Conservation (phyloP, 2,113 vertebrate species). For the Misgurnus anguillicaudatus region DNA sequence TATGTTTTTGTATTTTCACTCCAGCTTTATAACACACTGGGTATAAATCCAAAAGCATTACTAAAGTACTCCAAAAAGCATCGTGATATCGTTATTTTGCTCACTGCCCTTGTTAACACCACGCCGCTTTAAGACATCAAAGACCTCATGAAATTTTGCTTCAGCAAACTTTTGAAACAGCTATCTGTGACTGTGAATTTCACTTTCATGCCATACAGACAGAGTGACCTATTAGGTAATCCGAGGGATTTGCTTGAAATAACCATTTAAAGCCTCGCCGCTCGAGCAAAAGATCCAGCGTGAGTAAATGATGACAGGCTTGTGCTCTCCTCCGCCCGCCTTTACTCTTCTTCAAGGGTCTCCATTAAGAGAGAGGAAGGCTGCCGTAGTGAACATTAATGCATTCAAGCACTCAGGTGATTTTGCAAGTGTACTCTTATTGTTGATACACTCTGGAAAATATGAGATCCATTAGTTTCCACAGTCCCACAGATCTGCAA, state of each 20-base stretch:
- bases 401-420: not conserved
- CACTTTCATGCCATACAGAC: constrained; percentile 60
- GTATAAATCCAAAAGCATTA: not conserved
- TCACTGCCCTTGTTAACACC: constrained; percentile 12
- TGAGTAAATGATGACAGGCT: constrained; percentile 67
- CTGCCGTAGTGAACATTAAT: constrained; percentile 4
- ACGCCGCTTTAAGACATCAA: constrained; percentile 15
- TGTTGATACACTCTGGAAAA: not conserved
- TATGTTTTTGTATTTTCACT: not conserved
- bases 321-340: constrained; percentile 56
- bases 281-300: constrained; percentile 58
- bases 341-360: constrained; percentile 9
- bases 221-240: constrained; percentile 74
- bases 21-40: not conserved
- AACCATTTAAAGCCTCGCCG: constrained; percentile 68
- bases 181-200: constrained; percentile 47
- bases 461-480: not conserved
- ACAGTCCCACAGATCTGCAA: not conserved
- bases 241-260: constrained; percentile 69
- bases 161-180: constrained; percentile 40
- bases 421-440: not conserved
- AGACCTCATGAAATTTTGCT: constrained; percentile 29
- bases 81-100: constrained; percentile 2
- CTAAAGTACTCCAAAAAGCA: not conserved
- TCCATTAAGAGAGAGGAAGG: constrained; percentile 52